Evolutionary conservation across 2,797 vertebrate species (phyloP).

Genomic region (Syngnathus rostellatus): DNA sequence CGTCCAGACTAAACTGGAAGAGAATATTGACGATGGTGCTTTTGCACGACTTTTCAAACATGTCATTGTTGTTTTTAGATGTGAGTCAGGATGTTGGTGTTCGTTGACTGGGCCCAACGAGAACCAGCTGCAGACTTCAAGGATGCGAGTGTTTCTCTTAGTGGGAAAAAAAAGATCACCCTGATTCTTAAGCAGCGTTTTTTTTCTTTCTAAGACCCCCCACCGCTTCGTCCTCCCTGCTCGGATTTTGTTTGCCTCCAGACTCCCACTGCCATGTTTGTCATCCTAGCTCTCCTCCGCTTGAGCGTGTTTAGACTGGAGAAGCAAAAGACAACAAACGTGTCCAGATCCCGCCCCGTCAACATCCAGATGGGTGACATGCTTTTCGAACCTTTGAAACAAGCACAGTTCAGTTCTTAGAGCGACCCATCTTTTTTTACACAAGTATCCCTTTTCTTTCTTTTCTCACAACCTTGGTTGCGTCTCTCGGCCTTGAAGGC

Average conservation of each 20-base stretch:
- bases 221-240: constrained; percentile 27
- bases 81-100: constrained; percentile 62
- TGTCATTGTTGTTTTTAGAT: constrained; percentile 53
- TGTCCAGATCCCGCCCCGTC: constrained; percentile 42
- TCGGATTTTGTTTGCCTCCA: constrained; percentile 66
- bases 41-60: constrained; percentile 14
- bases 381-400: constrained; percentile 15
- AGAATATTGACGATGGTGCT: constrained; percentile 49
- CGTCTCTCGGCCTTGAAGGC: neutral
- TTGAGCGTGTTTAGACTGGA: constrained; percentile 66
- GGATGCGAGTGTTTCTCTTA: constrained; percentile 26
- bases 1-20: constrained; percentile 10
- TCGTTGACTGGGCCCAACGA: constrained; percentile 45
- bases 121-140: constrained; percentile 71
- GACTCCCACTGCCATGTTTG: constrained; percentile 58
- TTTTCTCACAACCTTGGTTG: neutral
- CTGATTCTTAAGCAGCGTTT: constrained; percentile 51
- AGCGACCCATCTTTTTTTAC: too few species aligned
- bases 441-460: too few species aligned
- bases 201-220: constrained; percentile 22
- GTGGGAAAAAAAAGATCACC: constrained; percentile 80
- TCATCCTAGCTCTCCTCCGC: constrained; percentile 51
- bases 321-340: constrained; percentile 55
- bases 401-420: too few species aligned
- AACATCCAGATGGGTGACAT: constrained; percentile 55